phyloP scores from a whole-genome alignment of 2,797 vertebrate genomes.

The Streptopelia turtur region DNA sequence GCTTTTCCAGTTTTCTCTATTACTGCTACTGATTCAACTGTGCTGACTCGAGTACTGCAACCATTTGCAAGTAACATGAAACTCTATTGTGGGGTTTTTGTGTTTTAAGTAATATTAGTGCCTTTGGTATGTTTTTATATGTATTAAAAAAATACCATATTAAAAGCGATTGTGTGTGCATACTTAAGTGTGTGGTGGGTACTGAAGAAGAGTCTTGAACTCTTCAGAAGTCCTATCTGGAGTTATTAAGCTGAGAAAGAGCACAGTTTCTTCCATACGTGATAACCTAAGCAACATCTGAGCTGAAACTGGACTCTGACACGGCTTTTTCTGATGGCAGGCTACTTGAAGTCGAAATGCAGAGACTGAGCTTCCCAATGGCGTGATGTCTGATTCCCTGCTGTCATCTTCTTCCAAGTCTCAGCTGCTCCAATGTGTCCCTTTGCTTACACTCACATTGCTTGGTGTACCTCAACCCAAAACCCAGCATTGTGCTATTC shows the following conservation, averaged over 20 bases:
- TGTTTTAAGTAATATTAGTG: background rate
- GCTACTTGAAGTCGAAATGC: background rate
- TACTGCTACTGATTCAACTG: background rate
- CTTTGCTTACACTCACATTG: background rate
- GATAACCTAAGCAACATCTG: background rate
- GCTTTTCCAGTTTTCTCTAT: background rate
- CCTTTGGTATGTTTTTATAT: background rate
- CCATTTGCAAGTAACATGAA: background rate
- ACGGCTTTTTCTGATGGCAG: background rate
- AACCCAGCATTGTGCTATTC: background rate
- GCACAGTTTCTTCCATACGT: background rate
- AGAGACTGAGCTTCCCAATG: background rate
- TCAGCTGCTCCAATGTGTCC: background rate
- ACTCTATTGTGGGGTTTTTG: background rate
- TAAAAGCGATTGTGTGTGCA: background rate
- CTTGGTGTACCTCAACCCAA: background rate
- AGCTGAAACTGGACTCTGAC: background rate
- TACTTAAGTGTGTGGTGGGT: background rate
- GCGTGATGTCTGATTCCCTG: background rate
- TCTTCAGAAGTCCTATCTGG: background rate
- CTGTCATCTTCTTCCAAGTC: slow-evolving; percentile 11
- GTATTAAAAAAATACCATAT: background rate
- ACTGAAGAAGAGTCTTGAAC: background rate
- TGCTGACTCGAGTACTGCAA: background rate
- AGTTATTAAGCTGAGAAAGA: background rate